Conservation (phyloP, 2,888 invertebrate genomes). For the Cotesia congregata region DNA sequence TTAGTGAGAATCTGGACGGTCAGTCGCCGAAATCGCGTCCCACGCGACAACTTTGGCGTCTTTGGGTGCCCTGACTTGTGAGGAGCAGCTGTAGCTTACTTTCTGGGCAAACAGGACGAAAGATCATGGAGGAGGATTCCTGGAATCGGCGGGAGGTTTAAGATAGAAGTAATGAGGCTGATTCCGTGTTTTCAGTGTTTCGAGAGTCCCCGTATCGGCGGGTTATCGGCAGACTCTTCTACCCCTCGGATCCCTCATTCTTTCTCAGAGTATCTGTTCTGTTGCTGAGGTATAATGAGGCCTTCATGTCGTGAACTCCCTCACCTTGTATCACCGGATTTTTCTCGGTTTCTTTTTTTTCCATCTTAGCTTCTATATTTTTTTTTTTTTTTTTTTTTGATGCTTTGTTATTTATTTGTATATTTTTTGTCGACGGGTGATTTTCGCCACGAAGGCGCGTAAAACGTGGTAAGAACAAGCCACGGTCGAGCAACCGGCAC, state of each 20-base stretch:
- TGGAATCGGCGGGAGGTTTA: constrained; percentile 57
- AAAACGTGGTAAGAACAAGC: constrained; percentile 28
- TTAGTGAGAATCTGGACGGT: constrained; percentile 16
- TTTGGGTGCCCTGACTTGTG: constrained; percentile 41
- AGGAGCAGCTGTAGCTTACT: not conserved
- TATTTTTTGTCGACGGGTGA: constrained; percentile 26
- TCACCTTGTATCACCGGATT: constrained; percentile 55
- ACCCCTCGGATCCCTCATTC: constrained; percentile 38
- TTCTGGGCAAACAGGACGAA: constrained; percentile 49
- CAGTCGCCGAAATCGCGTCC: constrained; percentile 48
- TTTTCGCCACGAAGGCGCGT: constrained; percentile 34
- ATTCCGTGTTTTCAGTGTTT: constrained; percentile 67
- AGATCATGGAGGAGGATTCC: constrained; percentile 63
- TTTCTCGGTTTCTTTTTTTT: constrained; percentile 30
- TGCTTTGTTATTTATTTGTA: not conserved
- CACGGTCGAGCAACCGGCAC: constrained; percentile 23
- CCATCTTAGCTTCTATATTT: constrained; percentile 22
- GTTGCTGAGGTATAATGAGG: constrained; percentile 59
- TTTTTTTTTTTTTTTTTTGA: constrained; percentile 11
- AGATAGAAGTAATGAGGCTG: constrained; percentile 68
- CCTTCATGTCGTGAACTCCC: constrained; percentile 63
- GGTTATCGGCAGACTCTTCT: constrained; percentile 61
- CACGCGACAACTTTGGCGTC: constrained; percentile 43
- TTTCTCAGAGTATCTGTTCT: constrained; percentile 5
- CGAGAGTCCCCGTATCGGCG: constrained; percentile 62